Base-by-base conservation (phyloP, 2,113 vertebrate genomes). In the Polyodon spathula region DNA sequence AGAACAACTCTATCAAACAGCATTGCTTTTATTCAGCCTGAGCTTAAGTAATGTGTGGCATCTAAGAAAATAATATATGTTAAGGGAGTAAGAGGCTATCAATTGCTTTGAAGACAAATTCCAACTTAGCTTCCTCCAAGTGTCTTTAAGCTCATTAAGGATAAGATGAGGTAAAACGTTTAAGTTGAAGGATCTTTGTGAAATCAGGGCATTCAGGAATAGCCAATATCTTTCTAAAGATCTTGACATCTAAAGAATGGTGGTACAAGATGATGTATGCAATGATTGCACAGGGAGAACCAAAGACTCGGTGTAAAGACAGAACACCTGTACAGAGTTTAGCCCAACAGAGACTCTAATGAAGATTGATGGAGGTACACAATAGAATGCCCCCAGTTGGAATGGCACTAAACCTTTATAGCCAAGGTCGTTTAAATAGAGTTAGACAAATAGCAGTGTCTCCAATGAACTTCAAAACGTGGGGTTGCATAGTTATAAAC, bases 291-390 rank as follows among this genome's bases (percentile, higher is more conserved):
- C 53, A 27, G 53, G 16, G 17, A 55, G 17, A 8, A 55, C 15
- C 53, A 38, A 1, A 12, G 16, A 4, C 53, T 55, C 6, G 27
- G 53, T 55, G 16, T 27, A 6, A 55, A 46, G 14, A 46, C 14
- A 46, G 8, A 46, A 55, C n/a, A 55, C 53, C 8, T 37, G 53
- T 55, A 37, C 53, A 55, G 8, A 17, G 53, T 38, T 37, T 55
- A 55, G 27, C 53, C 17, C 6, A 55, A 38, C 53, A 27, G 37
- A 17, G 17, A 55, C 17, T 16, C 17, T 17, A 55, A 55, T 55
- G 53, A 55, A 55, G 53, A 55, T 17, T 55, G 17, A 55, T 55
- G 37, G 53, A 9, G 10, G 17, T 38, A 17, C n/a, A 9, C 8
- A 27, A 9, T 7, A 7, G 53, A 55, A 9, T 55, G 17, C 37